Base-by-base conservation (phyloP, 2,797 vertebrate species). In the Xenops minutus region DNA sequence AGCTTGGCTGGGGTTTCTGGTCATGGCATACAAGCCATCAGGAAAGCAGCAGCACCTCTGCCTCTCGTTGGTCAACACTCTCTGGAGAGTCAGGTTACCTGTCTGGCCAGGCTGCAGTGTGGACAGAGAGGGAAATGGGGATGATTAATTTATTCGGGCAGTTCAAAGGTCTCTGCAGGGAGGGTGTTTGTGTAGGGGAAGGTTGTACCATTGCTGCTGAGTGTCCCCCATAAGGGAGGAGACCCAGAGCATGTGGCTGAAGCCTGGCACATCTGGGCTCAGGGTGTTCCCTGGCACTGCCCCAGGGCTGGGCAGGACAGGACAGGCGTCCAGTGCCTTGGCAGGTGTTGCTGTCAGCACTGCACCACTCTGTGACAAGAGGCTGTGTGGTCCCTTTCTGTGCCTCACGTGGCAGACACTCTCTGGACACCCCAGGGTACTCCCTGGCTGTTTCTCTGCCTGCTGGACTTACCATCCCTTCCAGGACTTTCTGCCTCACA, bases 321-420 rank as follows among this genome's bases (percentile, higher is more conserved):
- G n/a, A 48, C 13, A 21, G 30, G 30, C 27, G 46, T 14, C 51
- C 18, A 61, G 37, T 3, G 15, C 34, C 49, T 6, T 7, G 23
- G 30, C 26, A 44, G 39, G 23, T 15, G 7, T 27, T 51, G 14
- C 55, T 16, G 2, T 7, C 43, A 52, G 69, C 66, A 7, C 48
- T 56, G 24, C 5, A 3, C 41, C 19, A 1, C 37, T 36, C n/a
- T 36, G 29, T 55, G 54, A 21, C 29, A 27, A 49, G 26, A 27
- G 48, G 48, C 26, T 16, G 19, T 15, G 21, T 11, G 41, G 41
- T 41, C 51, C 8, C 10, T 41, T 48, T 49, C 67, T 39, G 39
- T 3, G 3, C 32, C 14, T 62, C 1, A 4, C 24, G 2, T 19
- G 12, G 22, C 34, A 59, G 23, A 15, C 3, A 1, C 30, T 52